Evolutionary conservation across 2,888 invertebrate species (phyloP).

Genomic region (Orthosia gothica): DNA sequence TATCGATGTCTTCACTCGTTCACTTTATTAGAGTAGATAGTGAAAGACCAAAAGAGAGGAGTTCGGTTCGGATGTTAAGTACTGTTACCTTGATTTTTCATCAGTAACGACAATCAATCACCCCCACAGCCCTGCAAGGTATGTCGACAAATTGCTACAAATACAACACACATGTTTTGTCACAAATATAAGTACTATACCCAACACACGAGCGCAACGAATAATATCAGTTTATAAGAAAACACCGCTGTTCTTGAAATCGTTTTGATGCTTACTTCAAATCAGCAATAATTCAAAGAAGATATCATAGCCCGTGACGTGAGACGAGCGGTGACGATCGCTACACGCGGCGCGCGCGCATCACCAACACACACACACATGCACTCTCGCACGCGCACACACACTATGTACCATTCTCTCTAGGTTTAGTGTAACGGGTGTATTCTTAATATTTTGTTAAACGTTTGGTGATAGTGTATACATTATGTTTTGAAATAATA

Average conservation of each 20-base stretch:
- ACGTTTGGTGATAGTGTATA: slow-evolving; percentile 87
- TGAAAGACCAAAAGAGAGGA: slow-evolving; percentile 87
- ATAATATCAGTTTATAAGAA: slow-evolving; percentile 21
- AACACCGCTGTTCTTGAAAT: slow-evolving; percentile 37
- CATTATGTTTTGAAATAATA: slow-evolving; percentile 88
- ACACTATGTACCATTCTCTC: slow-evolving; percentile 83
- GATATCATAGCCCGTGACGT: slow-evolving; percentile 58
- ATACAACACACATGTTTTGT: slow-evolving; percentile 19
- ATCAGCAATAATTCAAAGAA: slow-evolving; percentile 85
- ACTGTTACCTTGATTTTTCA: slow-evolving; percentile 64
- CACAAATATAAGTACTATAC: slow-evolving; percentile 9
- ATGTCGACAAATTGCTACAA: slow-evolving; percentile 50
- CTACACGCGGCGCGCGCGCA: slow-evolving; percentile 75
- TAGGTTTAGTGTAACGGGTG: slow-evolving; percentile 82
- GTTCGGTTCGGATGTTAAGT: slow-evolving; percentile 84
- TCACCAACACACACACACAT: slow-evolving; percentile 74
- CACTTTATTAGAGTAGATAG: slow-evolving; percentile 88
- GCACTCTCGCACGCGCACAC: slow-evolving; percentile 85
- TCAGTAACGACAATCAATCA: slow-evolving; percentile 47
- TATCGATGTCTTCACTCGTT: slow-evolving; percentile 86
- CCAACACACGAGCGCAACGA: slow-evolving; percentile 30
- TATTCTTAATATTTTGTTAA: slow-evolving; percentile 83
- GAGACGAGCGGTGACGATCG: slow-evolving; percentile 63
- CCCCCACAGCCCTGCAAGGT: slow-evolving; percentile 26
- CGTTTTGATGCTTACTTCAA: slow-evolving; percentile 78